Evolutionary conservation across 2,888 invertebrate species (phyloP).

Genomic region (Operophtera brumata): DNA sequence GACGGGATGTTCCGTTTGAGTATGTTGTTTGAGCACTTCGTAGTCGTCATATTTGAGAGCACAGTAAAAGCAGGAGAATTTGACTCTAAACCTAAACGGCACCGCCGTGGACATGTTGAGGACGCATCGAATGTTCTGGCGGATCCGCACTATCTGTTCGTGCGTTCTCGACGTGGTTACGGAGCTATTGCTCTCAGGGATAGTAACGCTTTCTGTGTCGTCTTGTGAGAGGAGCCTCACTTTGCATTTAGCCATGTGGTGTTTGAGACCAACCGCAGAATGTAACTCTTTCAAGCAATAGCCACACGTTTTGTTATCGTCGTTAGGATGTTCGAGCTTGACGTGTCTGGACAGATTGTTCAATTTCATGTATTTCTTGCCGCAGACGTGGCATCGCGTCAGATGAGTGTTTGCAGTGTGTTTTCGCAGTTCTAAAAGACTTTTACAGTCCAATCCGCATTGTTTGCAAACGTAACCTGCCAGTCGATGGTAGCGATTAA

Average conservation of each 20-base stretch:
- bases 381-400: slow-evolving; percentile 57
- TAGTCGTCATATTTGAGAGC: slow-evolving; percentile 61
- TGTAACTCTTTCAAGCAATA: slow-evolving; percentile 60
- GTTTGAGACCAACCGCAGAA: slow-evolving; percentile 53
- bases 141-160: slow-evolving; percentile 47
- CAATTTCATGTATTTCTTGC: slow-evolving; percentile 48
- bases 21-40: slow-evolving; percentile 52
- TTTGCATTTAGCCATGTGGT: slow-evolving; percentile 60
- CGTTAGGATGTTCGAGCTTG: slow-evolving; percentile 52
- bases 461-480: slow-evolving; percentile 60
- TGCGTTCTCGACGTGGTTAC: slow-evolving; percentile 13
- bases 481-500: slow-evolving; percentile 51
- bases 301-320: slow-evolving; percentile 52
- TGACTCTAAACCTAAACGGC: slow-evolving; percentile 68
- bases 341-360: slow-evolving; percentile 56
- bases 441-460: slow-evolving; percentile 51
- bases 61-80: slow-evolving; percentile 68
- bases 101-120: slow-evolving; percentile 70
- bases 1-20: slow-evolving; percentile 54
- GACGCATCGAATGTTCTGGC: slow-evolving; percentile 65
- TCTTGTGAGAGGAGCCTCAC: slow-evolving; percentile 43
- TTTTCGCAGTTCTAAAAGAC: slow-evolving; percentile 22
- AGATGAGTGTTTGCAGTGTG: slow-evolving; percentile 59
- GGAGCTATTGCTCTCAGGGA: not conserved
- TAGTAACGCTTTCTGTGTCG: slow-evolving; percentile 40